A percentile compares a stretch with the other conserved stretches of the same genome.
These are phyloP conservation scores for Oligia latruncula DNA, from an alignment of 2,888 invertebrate species.

Conservation along the genomic window DNA sequence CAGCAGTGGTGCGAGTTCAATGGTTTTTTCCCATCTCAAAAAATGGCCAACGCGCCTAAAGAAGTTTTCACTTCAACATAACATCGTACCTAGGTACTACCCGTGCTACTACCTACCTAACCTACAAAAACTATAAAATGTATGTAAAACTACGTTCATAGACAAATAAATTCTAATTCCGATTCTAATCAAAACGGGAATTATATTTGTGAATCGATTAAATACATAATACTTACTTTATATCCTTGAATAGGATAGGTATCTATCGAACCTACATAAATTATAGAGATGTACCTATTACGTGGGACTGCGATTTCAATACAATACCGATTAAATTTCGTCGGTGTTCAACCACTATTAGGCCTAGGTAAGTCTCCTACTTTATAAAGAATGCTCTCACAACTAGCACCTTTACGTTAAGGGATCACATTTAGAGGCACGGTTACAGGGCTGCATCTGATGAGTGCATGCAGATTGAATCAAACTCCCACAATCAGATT, in stretches of 20 bases:
- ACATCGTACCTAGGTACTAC: not conserved
- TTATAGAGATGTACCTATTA: not conserved
- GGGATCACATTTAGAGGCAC: not conserved
- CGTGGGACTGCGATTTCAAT: not conserved
- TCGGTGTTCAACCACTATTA: slow-evolving; percentile 10
- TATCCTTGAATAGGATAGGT: not conserved
- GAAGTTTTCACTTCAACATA: no score
- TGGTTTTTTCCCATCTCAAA: no score
- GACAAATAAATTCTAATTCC: not conserved
- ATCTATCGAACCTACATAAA: not conserved
- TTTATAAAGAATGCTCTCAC: not conserved
- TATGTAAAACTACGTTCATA: not conserved
- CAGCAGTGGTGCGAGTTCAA: no score
- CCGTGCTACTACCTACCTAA: no score
- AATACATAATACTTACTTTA: not conserved
- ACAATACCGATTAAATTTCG: slow-evolving; percentile 1
- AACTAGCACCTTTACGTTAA: not conserved
- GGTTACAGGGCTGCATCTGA: not conserved
- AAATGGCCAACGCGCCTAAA: no score
- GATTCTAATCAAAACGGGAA: not conserved
- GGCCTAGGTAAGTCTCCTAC: slow-evolving; percentile 15
- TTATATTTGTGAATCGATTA: not conserved
- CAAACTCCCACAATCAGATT: not conserved
- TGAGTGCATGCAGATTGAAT: not conserved
- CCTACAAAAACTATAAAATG: no score